Base-by-base conservation (phyloP, 1,140 invertebrate genomes). In the Drosophila parabipectinata region DNA sequence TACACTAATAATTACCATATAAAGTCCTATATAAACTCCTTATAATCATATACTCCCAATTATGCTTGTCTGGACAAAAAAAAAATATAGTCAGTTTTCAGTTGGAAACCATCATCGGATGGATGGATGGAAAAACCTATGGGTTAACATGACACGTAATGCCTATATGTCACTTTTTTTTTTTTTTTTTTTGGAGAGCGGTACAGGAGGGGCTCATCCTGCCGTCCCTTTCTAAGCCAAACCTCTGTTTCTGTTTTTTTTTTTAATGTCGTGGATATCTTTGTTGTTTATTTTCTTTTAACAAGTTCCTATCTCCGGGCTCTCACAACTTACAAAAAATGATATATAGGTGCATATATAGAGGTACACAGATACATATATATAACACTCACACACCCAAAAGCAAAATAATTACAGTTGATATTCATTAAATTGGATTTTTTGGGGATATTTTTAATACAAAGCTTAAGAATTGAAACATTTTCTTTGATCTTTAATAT, bases 241-340 rank as follows among this genome's bases (percentile, higher is more conserved):
- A 54, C 61, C 64, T 58, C 50, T 37, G 12, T 18, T 18, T 18
- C 18, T 21, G 21, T 21, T 21, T 3, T 21, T 21, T 21, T 2
- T 51, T 4, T 34, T 28, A 14, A 24, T 30, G 26, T 50, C 62
- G 56, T 58, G 62, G 81, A 63, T 78, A 61, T 79, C 48, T 72
- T 37, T 24, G 62, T 54, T 84, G 72, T 84, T 79, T 84, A 66
- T 77, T 79, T 77, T 80, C 75, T 77, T 60, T 66, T 73, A 77
- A 77, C 81, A 77, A 79, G 62, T 84, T 84, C 81, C 72, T 84
- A 84, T 83, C 69, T 85, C 47, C 30, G 21, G 14, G 32, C 47
- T 66, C 58, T 62, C 45, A 32, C 57, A 30, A 62, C 59, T 51
- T 12, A 21, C 56, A 18, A 68, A 60, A 52, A 37, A 48, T 34